phyloP scores from a whole-genome alignment of 1,140 invertebrate species.

The Sycophila sp. region DNA sequence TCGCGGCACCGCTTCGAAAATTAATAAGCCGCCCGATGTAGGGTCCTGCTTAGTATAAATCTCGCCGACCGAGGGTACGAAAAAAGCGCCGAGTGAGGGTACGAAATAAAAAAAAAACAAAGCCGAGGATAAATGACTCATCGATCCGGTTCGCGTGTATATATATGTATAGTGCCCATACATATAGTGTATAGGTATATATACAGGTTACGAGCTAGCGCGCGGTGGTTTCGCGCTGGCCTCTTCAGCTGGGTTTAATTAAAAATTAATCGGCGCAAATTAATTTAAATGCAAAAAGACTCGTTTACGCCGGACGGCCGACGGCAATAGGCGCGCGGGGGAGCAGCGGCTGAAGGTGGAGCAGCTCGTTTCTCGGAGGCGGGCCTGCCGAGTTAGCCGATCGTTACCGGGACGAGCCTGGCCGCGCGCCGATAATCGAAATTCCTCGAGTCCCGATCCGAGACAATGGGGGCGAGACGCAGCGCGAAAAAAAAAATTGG shows the following conservation, averaged over 20 bases:
- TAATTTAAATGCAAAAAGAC: constrained; percentile 64
- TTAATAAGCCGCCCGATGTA: constrained; percentile 29
- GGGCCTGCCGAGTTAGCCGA: constrained; percentile 61
- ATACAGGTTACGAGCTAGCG: no score
- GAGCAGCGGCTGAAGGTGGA: constrained; percentile 32
- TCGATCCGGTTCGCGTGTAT: constrained; percentile 28
- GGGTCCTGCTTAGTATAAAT: constrained; percentile 28
- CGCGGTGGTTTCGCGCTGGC: not conserved
- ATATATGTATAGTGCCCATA: constrained; percentile 1
- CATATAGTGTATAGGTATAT: no score
- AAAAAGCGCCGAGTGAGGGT: not conserved
- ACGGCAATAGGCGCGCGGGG: not conserved
- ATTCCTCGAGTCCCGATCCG: constrained; percentile 51
- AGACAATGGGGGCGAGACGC: constrained; percentile 52
- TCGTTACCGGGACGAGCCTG: constrained; percentile 52
- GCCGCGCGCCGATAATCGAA: constrained; percentile 61
- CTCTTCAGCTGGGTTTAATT: constrained; percentile 56
- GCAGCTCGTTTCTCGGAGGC: constrained; percentile 54
- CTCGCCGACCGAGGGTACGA: not conserved
- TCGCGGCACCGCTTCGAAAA: not conserved
- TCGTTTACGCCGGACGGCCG: constrained; percentile 11
- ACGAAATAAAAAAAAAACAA: constrained; percentile 7
- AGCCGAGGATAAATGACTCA: not conserved
- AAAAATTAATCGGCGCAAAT: constrained; percentile 65
- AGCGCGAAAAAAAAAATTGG: no score